These are phyloP conservation scores for Phenganax subtilis DNA, from an alignment of 92 coral and sea anemone genomes.

Conservation along the genomic window DNA sequence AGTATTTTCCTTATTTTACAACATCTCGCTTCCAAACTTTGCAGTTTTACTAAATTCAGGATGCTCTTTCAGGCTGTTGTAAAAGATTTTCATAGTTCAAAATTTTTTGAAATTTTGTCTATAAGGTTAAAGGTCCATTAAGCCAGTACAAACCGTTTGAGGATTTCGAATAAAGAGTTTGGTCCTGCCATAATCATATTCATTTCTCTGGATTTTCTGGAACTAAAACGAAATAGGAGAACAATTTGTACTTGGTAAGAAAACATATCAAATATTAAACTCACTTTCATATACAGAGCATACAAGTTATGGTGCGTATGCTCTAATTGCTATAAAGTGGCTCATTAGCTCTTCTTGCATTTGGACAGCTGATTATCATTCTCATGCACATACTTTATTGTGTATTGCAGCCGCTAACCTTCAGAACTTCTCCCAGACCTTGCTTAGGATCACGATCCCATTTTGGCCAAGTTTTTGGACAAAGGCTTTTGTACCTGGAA, in stretches of 20 bases:
- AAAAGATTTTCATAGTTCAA: too few relatives aligned
- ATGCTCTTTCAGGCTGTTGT: too few relatives aligned
- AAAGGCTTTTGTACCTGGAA: constrained; percentile 87
- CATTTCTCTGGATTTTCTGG: constrained; percentile 70
- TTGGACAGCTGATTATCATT: too few relatives aligned
- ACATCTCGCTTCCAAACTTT: too few relatives aligned
- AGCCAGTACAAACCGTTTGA: constrained; percentile 62
- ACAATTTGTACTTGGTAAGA: background rate
- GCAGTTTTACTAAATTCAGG: too few relatives aligned
- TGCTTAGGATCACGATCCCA: constrained; percentile 90
- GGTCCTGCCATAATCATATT: constrained; percentile 90
- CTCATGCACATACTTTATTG: background rate
- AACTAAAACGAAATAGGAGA: constrained; percentile 32
- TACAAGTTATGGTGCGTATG: too few relatives aligned
- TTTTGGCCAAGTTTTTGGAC: constrained; percentile 95
- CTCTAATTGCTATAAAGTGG: too few relatives aligned
- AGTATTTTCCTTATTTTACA: too few relatives aligned
- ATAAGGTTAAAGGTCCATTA: too few relatives aligned
- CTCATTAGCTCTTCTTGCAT: too few relatives aligned
- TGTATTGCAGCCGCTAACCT: constrained; percentile 46
- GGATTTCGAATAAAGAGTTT: constrained; percentile 95
- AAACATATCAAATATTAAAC: background rate
- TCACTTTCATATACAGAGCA: background rate
- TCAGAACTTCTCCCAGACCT: constrained; percentile 79
- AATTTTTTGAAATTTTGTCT: too few relatives aligned